phyloP scores from a whole-genome alignment of 2,888 invertebrate genomes.

The Sphinx pinastri region DNA sequence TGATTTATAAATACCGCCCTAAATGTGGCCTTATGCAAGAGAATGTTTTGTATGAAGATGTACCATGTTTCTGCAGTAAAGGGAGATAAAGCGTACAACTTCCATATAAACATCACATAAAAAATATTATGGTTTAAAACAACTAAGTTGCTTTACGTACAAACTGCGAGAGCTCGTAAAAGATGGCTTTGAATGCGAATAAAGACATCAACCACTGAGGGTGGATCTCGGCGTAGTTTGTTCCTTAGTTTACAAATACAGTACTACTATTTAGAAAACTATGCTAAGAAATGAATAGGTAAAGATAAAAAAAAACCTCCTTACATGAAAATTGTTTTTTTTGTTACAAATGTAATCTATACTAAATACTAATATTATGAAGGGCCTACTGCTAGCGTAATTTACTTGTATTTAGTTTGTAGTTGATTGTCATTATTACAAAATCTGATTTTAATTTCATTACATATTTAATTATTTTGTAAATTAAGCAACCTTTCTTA shows the following conservation, averaged over 20 bases:
- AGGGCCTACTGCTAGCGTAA: too few species aligned
- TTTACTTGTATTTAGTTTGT: too few species aligned
- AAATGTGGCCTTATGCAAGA: too few species aligned
- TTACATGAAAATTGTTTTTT: too few species aligned
- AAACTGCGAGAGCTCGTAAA: conserved; percentile 11
- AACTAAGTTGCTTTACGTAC: not conserved
- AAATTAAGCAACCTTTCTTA: too few species aligned
- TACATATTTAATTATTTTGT: too few species aligned
- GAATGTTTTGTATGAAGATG: too few species aligned
- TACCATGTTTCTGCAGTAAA: not conserved
- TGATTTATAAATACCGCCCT: too few species aligned
- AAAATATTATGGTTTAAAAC: not conserved
- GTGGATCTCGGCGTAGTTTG: not conserved
- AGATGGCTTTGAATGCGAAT: conserved; percentile 15
- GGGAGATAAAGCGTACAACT: not conserved
- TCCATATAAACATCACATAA: not conserved
- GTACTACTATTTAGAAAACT: not conserved
- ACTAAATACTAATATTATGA: too few species aligned
- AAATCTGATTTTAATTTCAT: too few species aligned
- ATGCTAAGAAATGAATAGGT: not conserved
- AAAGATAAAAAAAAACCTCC: not conserved
- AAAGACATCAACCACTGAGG: conserved; percentile 13
- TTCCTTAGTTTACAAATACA: not conserved
- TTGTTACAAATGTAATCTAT: too few species aligned
- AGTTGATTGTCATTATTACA: too few species aligned